Conservation (phyloP, 2,797 vertebrate species). For the Melanotaenia nigrans region DNA sequence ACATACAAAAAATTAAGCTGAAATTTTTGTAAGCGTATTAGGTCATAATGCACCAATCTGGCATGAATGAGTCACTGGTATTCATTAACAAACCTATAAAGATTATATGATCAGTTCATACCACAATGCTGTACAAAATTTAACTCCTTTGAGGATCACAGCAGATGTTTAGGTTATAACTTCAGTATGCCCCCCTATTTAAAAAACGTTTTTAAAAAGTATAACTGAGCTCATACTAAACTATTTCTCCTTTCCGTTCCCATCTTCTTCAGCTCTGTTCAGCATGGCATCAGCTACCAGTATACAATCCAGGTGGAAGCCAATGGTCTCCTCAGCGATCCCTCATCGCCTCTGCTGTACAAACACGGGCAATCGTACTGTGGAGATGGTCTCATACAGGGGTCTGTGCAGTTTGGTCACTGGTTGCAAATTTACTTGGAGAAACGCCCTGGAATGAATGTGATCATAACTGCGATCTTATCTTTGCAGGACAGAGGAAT, state of each 20-base stretch:
- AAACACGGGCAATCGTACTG: slow-evolving; percentile 88
- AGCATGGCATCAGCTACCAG: slow-evolving; percentile 82
- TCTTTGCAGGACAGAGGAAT: slow-evolving; percentile 87
- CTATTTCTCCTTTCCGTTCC: not conserved
- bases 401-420: slow-evolving; percentile 74
- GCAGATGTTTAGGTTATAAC: not conserved
- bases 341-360: slow-evolving; percentile 87
- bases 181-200: slow-evolving; percentile 18
- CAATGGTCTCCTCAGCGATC: slow-evolving; percentile 82
- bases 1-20: not conserved
- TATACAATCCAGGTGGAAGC: slow-evolving; percentile 89
- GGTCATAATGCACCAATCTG: not conserved
- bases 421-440: not conserved
- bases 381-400: slow-evolving; percentile 87
- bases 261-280: slow-evolving; percentile 83
- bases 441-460: not conserved
- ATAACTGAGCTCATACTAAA: no score
- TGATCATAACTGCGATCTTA: slow-evolving; percentile 13
- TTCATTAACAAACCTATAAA: slow-evolving; percentile 35
- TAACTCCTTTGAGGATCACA: slow-evolving; percentile 23
- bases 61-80: slow-evolving; percentile 27
- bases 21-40: not conserved
- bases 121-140: slow-evolving; percentile 10
- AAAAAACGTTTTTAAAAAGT: no score
- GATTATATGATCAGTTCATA: slow-evolving; percentile 23